Evolutionary conservation across 2,888 invertebrate species (phyloP).

Genomic region (Protodeltote pygarga): DNA sequence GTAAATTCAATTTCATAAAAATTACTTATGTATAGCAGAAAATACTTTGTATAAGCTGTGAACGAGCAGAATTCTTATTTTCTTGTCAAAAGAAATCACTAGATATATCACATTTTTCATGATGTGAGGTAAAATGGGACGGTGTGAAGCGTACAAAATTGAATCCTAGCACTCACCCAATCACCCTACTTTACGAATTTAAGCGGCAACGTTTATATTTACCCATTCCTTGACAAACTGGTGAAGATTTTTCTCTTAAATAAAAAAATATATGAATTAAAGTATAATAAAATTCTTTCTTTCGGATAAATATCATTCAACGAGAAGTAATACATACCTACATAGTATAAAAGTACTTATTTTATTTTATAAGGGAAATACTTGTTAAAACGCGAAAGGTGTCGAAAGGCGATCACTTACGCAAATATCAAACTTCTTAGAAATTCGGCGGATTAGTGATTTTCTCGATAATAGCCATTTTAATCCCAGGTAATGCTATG

Average conservation of each 20-base stretch:
- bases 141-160: slow-evolving; percentile 56
- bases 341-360: too few species aligned
- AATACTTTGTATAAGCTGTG: slow-evolving; percentile 46
- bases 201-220: slow-evolving; percentile 28
- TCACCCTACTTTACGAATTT: slow-evolving; percentile 30
- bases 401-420: too few species aligned
- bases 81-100: slow-evolving; percentile 51
- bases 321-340: too few species aligned
- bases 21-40: slow-evolving; percentile 53
- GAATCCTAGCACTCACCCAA: slow-evolving; percentile 46
- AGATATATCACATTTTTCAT: slow-evolving; percentile 57
- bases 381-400: too few species aligned
- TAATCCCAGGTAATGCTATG: too few species aligned
- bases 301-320: too few species aligned
- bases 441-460: too few species aligned
- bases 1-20: slow-evolving; percentile 58
- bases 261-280: too few species aligned
- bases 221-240: slow-evolving; percentile 11
- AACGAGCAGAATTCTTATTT: slow-evolving; percentile 57
- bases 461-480: too few species aligned
- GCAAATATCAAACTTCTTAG: too few species aligned
- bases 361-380: too few species aligned
- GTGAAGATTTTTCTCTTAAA: slow-evolving; percentile 6
- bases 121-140: slow-evolving; percentile 46
- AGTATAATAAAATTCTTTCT: too few species aligned